Conservation (phyloP, 2,113 vertebrate species). For the Spilogale gracilis region DNA sequence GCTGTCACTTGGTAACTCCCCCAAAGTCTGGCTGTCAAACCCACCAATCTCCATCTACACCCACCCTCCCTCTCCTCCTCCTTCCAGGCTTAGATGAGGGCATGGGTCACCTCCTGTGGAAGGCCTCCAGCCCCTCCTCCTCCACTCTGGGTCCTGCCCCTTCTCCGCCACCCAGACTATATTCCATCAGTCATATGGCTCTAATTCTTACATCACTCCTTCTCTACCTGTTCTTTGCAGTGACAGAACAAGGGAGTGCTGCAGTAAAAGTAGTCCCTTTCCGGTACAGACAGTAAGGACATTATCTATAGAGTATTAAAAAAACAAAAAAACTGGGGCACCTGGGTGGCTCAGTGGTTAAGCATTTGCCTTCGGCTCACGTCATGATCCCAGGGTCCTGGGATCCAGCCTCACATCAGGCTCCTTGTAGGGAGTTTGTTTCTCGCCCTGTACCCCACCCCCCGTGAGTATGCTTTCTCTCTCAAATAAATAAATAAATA, state of each 20-base stretch:
- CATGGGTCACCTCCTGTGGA: not conserved
- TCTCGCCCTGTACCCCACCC: not conserved
- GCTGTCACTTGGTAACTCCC: not conserved
- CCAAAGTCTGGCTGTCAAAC: not conserved
- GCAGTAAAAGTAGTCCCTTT: not conserved
- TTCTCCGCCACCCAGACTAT: not conserved
- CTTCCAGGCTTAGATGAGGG: not conserved
- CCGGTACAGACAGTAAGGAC: not conserved
- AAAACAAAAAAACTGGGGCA: slow-evolving; percentile 29
- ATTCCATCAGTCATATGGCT: not conserved
- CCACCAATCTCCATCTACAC: not conserved
- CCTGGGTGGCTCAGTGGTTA: not conserved
- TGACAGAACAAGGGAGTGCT: not conserved
- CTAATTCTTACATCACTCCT: not conserved
- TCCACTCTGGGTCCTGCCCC: not conserved
- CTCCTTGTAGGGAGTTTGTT: not conserved
- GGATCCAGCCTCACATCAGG: not conserved
- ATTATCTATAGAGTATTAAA: not conserved
- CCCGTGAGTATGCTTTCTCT: not conserved
- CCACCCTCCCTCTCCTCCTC: not conserved
- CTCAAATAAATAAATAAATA: not conserved
- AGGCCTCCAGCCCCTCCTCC: not conserved
- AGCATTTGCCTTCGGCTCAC: not conserved
- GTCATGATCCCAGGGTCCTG: not conserved
- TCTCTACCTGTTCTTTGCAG: not conserved